These are phyloP conservation scores for Motacilla tschutschensis DNA, from an alignment of 2,113 vertebrate species.

Conservation along the genomic window DNA sequence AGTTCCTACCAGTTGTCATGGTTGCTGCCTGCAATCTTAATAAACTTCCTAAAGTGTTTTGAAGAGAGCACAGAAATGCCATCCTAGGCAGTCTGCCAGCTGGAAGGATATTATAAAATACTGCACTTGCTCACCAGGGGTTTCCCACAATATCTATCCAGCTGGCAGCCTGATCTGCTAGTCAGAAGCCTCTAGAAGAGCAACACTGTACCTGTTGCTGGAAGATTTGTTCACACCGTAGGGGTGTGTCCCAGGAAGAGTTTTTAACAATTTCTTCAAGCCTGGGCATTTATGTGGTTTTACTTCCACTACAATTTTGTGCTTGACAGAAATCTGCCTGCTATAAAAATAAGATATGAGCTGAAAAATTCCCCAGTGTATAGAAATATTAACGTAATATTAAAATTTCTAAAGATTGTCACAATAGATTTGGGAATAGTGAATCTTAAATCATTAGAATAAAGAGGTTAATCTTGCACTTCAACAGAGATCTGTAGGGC, in stretches of 20 bases:
- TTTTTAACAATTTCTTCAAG: conserved; percentile 10
- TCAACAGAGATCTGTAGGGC: background rate
- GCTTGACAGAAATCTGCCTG: background rate
- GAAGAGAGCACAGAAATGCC: conserved; percentile 25
- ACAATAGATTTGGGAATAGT: background rate
- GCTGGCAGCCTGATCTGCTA: conserved; percentile 33
- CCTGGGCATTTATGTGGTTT: background rate
- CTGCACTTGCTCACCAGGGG: conserved; percentile 37
- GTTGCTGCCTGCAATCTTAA: conserved; percentile 49
- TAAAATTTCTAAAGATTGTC: background rate
- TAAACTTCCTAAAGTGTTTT: conserved; percentile 42
- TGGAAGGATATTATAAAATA: conserved; percentile 43
- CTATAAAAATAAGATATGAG: background rate
- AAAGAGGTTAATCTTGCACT: background rate
- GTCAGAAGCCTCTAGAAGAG: conserved; percentile 1
- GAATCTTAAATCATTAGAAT: background rate
- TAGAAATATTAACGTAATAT: background rate
- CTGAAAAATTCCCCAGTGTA: background rate
- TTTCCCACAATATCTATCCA: conserved; percentile 45
- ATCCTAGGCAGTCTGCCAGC: conserved; percentile 45
- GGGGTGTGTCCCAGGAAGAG: background rate
- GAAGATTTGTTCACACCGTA: background rate
- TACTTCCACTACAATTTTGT: background rate
- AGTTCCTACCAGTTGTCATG: conserved; percentile 44
- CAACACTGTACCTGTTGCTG: conserved; percentile 25